A percentile compares a stretch with the other conserved stretches of the same genome.
phyloP scores from a whole-genome alignment of 1,140 invertebrate genomes.

The Drosophila micromelanica region DNA sequence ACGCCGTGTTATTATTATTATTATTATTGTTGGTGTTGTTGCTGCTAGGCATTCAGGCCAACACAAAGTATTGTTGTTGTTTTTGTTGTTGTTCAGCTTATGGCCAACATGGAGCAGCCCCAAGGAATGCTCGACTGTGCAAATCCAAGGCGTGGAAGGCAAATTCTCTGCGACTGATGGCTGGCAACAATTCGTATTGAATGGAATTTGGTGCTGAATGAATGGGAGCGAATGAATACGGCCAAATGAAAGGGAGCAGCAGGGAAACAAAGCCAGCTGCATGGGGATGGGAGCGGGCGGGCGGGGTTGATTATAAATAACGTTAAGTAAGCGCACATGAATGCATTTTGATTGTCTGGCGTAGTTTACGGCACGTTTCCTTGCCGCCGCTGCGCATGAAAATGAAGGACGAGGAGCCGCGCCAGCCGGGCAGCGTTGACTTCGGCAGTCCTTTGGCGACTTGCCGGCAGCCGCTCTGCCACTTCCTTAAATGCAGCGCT shows the following conservation, averaged over 20 bases:
- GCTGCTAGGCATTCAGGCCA: slow-evolving; percentile 29
- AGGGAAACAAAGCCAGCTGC: neutral
- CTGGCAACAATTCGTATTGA: slow-evolving; percentile 65
- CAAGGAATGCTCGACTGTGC: slow-evolving; percentile 21
- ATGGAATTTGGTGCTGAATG: slow-evolving; percentile 68
- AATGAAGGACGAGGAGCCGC: slow-evolving; percentile 60
- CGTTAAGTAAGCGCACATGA: slow-evolving; percentile 78
- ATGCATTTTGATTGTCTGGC: slow-evolving; percentile 81
- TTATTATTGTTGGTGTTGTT: slow-evolving; percentile 39
- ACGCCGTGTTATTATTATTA: slow-evolving; percentile 13
- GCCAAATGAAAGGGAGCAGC: slow-evolving; percentile 27
- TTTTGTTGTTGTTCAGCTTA: slow-evolving; percentile 8
- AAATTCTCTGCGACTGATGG: slow-evolving; percentile 37
- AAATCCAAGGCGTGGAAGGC: slow-evolving; percentile 24
- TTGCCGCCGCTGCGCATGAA: slow-evolving; percentile 34
- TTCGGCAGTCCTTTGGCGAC: slow-evolving; percentile 12
- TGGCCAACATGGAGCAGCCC: neutral
- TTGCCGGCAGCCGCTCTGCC: slow-evolving; percentile 14
- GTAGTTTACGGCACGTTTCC: slow-evolving; percentile 78
- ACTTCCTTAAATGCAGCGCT: slow-evolving; percentile 78
- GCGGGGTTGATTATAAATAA: slow-evolving; percentile 75
- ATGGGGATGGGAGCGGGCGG: neutral
- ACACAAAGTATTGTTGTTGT: slow-evolving; percentile 22
- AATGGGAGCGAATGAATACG: slow-evolving; percentile 32
- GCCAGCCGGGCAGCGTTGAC: slow-evolving; percentile 1